Evolutionary conservation across 2,113 vertebrate genomes (phyloP).

Genomic region (Gorsachius goisagi): DNA sequence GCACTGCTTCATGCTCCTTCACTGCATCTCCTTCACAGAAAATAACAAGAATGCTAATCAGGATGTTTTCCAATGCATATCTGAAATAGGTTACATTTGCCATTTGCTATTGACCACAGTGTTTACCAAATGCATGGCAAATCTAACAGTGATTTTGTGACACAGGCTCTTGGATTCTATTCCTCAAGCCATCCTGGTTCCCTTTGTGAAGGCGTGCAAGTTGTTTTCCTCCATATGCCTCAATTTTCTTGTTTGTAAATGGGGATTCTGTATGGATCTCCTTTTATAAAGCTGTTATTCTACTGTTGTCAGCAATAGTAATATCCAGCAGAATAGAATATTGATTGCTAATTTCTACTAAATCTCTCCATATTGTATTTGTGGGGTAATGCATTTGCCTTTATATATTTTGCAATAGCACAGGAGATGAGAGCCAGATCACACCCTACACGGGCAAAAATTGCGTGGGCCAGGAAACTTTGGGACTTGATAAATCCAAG

Average conservation of each 20-base stretch:
- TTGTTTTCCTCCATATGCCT: background rate
- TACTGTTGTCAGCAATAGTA: background rate
- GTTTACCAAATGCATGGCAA: background rate
- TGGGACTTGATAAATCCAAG: slow-evolving; percentile 11
- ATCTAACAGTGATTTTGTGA: background rate
- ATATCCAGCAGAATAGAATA: background rate
- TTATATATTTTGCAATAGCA: background rate
- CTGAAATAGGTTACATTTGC: background rate
- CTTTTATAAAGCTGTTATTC: background rate
- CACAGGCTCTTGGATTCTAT: background rate
- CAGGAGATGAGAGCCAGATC: background rate
- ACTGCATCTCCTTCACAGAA: background rate
- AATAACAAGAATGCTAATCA: background rate
- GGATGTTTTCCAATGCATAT: background rate
- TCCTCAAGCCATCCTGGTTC: background rate
- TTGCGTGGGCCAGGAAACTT: background rate
- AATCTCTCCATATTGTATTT: background rate
- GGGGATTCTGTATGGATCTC: background rate
- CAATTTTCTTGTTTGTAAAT: background rate
- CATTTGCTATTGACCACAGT: background rate
- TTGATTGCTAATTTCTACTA: background rate
- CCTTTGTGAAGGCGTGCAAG: background rate
- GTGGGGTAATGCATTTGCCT: background rate
- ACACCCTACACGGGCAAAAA: background rate
- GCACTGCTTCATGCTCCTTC: background rate